Evolutionary conservation across 2,888 invertebrate genomes (phyloP).

Genomic region (Notocelia uddmanniana): DNA sequence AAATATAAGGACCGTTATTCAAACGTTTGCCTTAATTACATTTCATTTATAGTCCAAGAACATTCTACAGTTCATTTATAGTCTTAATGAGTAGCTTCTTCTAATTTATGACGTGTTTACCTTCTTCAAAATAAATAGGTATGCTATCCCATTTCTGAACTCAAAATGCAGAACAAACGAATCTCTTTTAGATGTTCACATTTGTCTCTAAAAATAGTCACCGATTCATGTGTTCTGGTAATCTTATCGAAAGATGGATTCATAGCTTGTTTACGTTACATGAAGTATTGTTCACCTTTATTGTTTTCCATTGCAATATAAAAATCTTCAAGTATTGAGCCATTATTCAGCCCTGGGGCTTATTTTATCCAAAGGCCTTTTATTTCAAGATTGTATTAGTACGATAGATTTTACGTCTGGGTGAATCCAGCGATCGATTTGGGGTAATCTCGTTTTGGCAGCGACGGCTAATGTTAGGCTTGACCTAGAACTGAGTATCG

Average conservation of each 20-base stretch:
- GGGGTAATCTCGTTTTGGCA: constrained; percentile 38
- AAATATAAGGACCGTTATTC: background rate
- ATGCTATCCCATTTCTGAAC: background rate
- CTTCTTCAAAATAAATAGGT: background rate
- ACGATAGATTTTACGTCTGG: constrained; percentile 4
- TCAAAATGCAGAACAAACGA: background rate
- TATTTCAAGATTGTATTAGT: background rate
- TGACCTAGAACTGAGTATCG: constrained; percentile 44
- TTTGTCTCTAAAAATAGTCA: background rate
- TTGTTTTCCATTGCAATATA: no score
- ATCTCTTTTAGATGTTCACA: background rate
- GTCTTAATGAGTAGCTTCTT: background rate
- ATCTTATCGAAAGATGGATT: no score
- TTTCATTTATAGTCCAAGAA: background rate
- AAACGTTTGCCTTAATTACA: background rate
- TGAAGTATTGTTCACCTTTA: background rate
- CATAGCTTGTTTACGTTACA: constrained; percentile 5
- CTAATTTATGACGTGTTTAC: background rate
- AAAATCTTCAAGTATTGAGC: no score
- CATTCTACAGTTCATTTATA: no score
- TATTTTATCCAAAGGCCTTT: constrained; percentile 8
- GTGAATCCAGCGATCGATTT: constrained; percentile 38
- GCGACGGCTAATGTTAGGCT: constrained; percentile 35
- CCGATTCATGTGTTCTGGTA: no score
- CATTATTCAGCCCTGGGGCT: no score